These are phyloP conservation scores for Virgularia gustaviana DNA, from an alignment of 92 coral and sea anemone genomes.

Conservation along the genomic window DNA sequence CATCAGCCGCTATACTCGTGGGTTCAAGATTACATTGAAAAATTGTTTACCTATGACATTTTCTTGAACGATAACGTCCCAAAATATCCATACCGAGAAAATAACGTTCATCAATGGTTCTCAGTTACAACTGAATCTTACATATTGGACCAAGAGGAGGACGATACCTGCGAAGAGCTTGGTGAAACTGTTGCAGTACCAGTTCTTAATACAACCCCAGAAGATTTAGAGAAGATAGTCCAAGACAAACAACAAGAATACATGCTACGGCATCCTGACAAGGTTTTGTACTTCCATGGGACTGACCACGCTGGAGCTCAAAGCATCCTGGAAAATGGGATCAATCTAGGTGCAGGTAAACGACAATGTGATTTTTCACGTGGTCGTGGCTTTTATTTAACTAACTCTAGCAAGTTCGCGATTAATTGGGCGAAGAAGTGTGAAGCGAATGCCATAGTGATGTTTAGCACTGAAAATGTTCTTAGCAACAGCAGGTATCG, in stretches of 20 bases:
- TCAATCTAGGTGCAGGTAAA: slow-evolving; percentile 14
- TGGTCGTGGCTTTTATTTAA: slow-evolving; percentile 39
- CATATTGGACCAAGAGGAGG: background rate
- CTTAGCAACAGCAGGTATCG: background rate
- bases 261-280: background rate
- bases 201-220: background rate
- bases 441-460: slow-evolving; percentile 21
- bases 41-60: slow-evolving; percentile 27
- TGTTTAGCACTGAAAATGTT: slow-evolving; percentile 3
- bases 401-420: slow-evolving; percentile 17
- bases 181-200: background rate
- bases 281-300: slow-evolving; percentile 47
- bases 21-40: slow-evolving; percentile 21
- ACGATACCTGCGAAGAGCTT: background rate
- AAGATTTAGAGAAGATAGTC: background rate
- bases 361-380: slow-evolving; percentile 23
- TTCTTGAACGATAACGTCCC: slow-evolving; percentile 17
- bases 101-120: slow-evolving; percentile 37
- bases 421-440: slow-evolving; percentile 12
- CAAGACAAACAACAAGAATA: background rate
- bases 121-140: background rate
- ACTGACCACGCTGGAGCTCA: slow-evolving; percentile 39
- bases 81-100: slow-evolving; percentile 39
- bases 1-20: slow-evolving; percentile 20
- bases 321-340: slow-evolving; percentile 33